Evolutionary conservation across 2,797 vertebrate genomes (phyloP), one percentile per base, ranked within the genome.

Genomic region (Microcaecilia unicolor): DNA sequence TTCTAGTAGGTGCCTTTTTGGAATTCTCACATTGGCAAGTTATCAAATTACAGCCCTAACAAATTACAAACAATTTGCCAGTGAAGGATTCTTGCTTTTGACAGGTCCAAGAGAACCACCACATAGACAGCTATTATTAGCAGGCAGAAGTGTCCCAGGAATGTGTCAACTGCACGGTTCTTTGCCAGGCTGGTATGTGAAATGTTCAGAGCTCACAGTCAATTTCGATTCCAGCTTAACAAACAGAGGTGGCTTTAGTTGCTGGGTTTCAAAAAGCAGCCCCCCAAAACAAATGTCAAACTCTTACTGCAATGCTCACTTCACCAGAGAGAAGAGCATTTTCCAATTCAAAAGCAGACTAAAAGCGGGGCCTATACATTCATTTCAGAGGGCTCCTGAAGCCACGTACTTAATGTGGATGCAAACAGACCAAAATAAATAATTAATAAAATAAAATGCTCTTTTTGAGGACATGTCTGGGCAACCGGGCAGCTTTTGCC

Each of bases 291-390:
- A 18, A 15, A 25, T 1, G 49, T 58, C 41, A 37, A 57, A 48
- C 44, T 55, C 58, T 55, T 54, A 51, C 44, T 66, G 51, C 44
- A 44, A 56, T 38, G 47, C 56, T 49, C 26, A 31, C 15, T 7
- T 25, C 37, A 64, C 55, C 55, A 31, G 51, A n/a, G n/a, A 42
- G 57, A 64, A 61, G 55, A 68, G 47, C 45, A 22, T 66, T 58
- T 66, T 50, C 41, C 57, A 70, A 58, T 66, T 64, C 47, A 68
- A 62, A 70, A 58, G 41, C 58, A 68, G 58, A 61, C 51, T 43
- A 61, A n/a, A n/a, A n/a, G n/a, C n/a, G n/a, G n/a, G n/a, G n/a
- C n/a, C n/a, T n/a, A n/a, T n/a, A n/a, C n/a, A n/a, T n/a, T n/a
- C n/a, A n/a, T n/a, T n/a, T n/a, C n/a, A n/a, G n/a, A n/a, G n/a